These are phyloP conservation scores for Ranitomeya variabilis DNA, from an alignment of 2,113 vertebrate species.

Conservation along the genomic window DNA sequence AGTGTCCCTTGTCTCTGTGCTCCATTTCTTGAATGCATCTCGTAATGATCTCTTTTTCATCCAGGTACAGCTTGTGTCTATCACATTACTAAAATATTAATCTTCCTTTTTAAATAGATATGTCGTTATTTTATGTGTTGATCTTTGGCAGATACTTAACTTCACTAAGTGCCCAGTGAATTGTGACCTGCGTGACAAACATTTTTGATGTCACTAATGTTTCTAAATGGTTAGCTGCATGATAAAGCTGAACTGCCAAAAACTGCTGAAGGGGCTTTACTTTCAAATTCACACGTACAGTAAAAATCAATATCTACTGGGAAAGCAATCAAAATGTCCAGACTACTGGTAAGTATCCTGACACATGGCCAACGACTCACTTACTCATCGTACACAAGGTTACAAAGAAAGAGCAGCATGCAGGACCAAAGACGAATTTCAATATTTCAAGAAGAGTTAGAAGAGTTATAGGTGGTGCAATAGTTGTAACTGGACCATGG, in stretches of 20 bases:
- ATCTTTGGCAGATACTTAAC: not conserved
- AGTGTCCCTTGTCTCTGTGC: not conserved
- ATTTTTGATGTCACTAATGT: conserved; percentile 25
- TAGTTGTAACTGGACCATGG: not conserved
- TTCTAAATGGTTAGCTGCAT: conserved; percentile 23
- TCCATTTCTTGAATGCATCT: not conserved
- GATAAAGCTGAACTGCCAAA: conserved; percentile 24
- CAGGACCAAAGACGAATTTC: not conserved
- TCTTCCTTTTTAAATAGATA: not conserved
- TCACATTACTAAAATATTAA: not conserved
- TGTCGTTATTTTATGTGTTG: not conserved
- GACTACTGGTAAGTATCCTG: conserved; percentile 29
- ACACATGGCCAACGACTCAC: conserved; percentile 2
- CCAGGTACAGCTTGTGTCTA: not conserved
- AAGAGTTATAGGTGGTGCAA: not conserved
- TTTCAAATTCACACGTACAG: conserved; percentile 36
- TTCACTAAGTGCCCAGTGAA: conserved; percentile 15
- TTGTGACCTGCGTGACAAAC: not conserved
- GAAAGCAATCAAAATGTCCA: conserved; percentile 47
- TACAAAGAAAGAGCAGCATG: not conserved
- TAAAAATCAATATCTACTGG: conserved; percentile 51
- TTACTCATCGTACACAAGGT: not conserved
- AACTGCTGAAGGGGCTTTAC: conserved; percentile 31
- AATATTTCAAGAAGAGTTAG: not conserved
- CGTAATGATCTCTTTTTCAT: not conserved